Evolutionary conservation across 1,140 invertebrate genomes (phyloP), one percentile per base, ranked within the genome.

Genomic region (Pseudomyrmex cubaensis): DNA sequence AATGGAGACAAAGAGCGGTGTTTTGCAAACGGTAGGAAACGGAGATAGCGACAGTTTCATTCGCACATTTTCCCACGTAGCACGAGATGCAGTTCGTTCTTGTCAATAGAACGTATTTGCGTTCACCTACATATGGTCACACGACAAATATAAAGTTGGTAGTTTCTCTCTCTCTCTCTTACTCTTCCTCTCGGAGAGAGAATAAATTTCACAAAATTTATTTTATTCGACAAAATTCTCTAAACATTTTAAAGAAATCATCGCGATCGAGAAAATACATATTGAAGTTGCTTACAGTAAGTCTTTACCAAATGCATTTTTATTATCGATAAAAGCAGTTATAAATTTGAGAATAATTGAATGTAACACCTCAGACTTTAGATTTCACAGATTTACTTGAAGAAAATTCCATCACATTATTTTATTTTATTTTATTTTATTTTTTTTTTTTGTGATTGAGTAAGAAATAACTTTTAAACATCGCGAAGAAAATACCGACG

Each of bases 51-150:
- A 44, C 22, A 35, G 62, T 13, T 56, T 9, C 17, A 56, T 59
- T 35, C 76, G 66, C 56, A 57, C 44, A 20, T 70, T 78, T 70
- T 70, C 63, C 46, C 22, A 61, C 46, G 20, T 59, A 20, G 22
- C 12, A 4, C 48, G 74, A 66, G 8, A 17, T 67, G 50, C 17
- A 54, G 10, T 46, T 20, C 8, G 76, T 56, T 59, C 56, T 35
- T 35, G 76, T 80, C 76, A 80, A 80, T 80, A 80, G 66, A 80
- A 61, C 22, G 44, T 80, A 61, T 80, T 80, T 72, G 67, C 54
- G n/a, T 9, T 12, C n/a, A 12, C 44, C 44, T 48, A 64, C 10
- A 61, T 22, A 67, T 17, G 20, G 64, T 50, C 70, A n/a, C 22
- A 80, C 35, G 76, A 13, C 76, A 70, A 80, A 80, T 72, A 80